Evolutionary conservation across 1,140 invertebrate species (phyloP).

Genomic region (Protaetia brevitarsis): DNA sequence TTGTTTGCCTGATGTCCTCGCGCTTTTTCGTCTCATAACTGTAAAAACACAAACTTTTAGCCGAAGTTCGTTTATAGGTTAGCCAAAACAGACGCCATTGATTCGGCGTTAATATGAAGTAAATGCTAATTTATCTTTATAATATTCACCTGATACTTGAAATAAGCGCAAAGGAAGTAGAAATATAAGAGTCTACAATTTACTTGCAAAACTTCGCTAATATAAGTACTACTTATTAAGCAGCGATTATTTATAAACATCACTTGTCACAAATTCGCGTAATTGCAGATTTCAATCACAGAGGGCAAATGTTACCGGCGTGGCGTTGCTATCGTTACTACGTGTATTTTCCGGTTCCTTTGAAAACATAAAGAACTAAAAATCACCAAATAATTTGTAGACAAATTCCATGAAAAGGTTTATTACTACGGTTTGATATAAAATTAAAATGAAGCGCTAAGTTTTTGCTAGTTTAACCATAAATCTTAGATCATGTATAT

Average conservation of each 20-base stretch:
- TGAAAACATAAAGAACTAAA: neutral
- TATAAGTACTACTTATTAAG: neutral
- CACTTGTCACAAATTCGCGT: neutral
- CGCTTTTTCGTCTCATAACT: conserved; percentile 28
- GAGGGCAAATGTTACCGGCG: too few relatives aligned
- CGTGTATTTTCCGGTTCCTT: neutral
- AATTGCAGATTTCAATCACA: neutral
- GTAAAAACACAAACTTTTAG: neutral
- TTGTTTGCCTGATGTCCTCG: conserved; percentile 3
- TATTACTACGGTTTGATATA: neutral
- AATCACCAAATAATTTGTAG: neutral
- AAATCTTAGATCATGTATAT: too few relatives aligned
- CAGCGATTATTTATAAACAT: neutral
- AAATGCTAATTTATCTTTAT: neutral
- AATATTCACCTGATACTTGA: neutral
- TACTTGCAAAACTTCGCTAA: too few relatives aligned
- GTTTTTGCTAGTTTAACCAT: too few relatives aligned
- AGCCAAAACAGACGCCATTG: neutral
- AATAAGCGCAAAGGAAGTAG: neutral
- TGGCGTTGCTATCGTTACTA: neutral
- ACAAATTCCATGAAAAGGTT: neutral
- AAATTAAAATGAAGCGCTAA: too few relatives aligned
- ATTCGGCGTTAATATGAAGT: neutral
- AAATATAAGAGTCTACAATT: too few relatives aligned
- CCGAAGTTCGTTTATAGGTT: conserved; percentile 5